Percentiles rank a stretch among this genome's conserved stretches.
phyloP scores from a whole-genome alignment of 2,797 vertebrate genomes.

The Thalassophryne amazonica region DNA sequence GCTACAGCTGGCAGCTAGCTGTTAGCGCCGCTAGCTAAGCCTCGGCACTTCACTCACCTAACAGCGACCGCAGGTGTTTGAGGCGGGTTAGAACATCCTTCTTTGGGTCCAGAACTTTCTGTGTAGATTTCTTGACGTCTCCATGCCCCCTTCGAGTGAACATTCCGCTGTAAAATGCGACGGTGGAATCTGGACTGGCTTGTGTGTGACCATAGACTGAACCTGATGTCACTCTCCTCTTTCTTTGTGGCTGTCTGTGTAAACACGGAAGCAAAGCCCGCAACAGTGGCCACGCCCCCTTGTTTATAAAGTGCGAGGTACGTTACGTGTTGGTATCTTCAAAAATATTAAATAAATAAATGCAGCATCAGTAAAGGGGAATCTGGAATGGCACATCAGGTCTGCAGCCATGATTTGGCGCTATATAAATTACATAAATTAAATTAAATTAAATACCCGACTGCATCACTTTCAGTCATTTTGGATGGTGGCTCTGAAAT shows the following conservation, averaged over 20 bases:
- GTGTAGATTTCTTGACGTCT: slow-evolving; percentile 98
- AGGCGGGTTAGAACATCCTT: slow-evolving; percentile 94
- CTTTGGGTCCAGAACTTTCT: slow-evolving; percentile 99
- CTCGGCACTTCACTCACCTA: slow-evolving; percentile 83
- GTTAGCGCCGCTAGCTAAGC: slow-evolving; percentile 24
- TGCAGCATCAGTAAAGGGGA: no score
- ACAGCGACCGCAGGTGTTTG: slow-evolving; percentile 92
- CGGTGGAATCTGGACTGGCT: slow-evolving; percentile 70
- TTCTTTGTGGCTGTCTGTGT: slow-evolving; percentile 66
- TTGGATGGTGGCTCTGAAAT: no score
- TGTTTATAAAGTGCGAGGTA: no score
- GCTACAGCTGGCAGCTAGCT: slow-evolving; percentile 32
- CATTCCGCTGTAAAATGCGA: slow-evolving; percentile 84
- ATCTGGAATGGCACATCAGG: no score
- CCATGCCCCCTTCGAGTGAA: slow-evolving; percentile 95
- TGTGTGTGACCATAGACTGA: slow-evolving; percentile 72
- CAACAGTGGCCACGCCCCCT: slow-evolving; percentile 58
- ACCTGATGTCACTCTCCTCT: slow-evolving; percentile 70
- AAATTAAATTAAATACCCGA: no score
- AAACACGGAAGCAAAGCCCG: slow-evolving; percentile 79
- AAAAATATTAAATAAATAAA: neutral
- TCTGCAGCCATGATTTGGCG: no score
- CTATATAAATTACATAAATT: no score
- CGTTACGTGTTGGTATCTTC: neutral
- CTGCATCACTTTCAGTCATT: no score